A percentile compares a stretch with the other conserved stretches of the same genome.
Conservation (phyloP, 2,113 vertebrate genomes). For the Laticauda colubrina region DNA sequence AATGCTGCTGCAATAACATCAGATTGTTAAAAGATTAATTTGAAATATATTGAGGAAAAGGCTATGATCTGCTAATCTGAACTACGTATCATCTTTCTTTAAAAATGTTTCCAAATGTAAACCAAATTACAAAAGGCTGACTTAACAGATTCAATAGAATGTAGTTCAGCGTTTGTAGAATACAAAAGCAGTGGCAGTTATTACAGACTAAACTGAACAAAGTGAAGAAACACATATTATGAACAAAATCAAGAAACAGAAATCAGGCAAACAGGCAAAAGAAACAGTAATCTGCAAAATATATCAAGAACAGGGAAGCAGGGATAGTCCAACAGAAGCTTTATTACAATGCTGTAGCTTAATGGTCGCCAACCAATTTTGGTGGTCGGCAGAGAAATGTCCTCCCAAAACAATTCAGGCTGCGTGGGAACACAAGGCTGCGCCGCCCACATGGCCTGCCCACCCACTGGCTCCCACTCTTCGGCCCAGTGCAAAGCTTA, state of each 20-base stretch:
- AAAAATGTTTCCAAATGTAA: constrained; percentile 20
- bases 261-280: background rate
- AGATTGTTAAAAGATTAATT: background rate
- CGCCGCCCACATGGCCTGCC: too few species aligned
- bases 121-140: constrained; percentile 22
- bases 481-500: too few species aligned
- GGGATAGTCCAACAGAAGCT: background rate
- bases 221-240: background rate
- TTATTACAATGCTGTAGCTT: background rate
- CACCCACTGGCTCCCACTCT: too few species aligned
- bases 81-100: constrained; percentile 17
- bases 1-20: constrained; percentile 26
- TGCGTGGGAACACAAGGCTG: too few species aligned
- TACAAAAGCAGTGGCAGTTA: background rate
- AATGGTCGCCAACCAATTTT: too few species aligned
- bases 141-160: background rate
- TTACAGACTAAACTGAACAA: background rate
- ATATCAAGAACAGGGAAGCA: background rate
- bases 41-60: constrained; percentile 22
- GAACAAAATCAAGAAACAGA: background rate
- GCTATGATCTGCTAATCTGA: constrained; percentile 6
- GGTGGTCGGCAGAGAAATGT: too few species aligned
- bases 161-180: background rate
- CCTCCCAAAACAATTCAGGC: too few species aligned
- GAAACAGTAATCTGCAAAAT: background rate